phyloP scores from a whole-genome alignment of 2,113 vertebrate species.

The Platysteira castanea region DNA sequence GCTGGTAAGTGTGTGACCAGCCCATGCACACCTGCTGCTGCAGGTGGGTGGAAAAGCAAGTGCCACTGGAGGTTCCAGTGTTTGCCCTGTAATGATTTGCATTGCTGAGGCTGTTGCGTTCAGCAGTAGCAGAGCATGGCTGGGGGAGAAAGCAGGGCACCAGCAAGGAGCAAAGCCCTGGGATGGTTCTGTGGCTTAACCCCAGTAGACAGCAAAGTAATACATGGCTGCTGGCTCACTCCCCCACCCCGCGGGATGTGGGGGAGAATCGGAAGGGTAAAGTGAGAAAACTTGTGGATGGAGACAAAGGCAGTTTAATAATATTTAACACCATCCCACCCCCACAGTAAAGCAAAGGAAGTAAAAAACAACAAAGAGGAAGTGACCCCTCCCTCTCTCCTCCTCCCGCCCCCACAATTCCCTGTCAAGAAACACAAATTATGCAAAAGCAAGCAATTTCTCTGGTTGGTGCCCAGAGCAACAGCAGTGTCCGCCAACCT shows the following conservation, averaged over 20 bases:
- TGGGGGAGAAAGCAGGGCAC: not conserved
- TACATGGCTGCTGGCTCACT: not conserved
- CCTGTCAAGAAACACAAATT: not conserved
- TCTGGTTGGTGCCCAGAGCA: not conserved
- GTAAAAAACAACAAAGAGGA: not conserved
- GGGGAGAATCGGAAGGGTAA: fast-evolving
- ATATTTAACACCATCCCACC: not conserved
- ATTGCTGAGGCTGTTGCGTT: not conserved
- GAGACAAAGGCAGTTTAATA: not conserved
- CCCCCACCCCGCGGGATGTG: fast-evolving
- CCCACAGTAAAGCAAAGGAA: not conserved
- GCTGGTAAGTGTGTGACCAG: not conserved
- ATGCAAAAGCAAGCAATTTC: not conserved
- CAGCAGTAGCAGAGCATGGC: not conserved
- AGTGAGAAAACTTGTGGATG: not conserved
- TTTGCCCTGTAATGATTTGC: not conserved
- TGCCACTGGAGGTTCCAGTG: not conserved
- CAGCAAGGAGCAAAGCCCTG: not conserved
- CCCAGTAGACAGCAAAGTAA: not conserved
- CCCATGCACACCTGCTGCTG: not conserved
- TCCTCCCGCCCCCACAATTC: fast-evolving
- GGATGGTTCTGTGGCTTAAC: not conserved
- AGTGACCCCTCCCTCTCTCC: fast-evolving
- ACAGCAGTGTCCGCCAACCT: not conserved
- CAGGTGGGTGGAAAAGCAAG: not conserved